Conservation (phyloP, 2,113 vertebrate species). For the Mobula birostris region DNA sequence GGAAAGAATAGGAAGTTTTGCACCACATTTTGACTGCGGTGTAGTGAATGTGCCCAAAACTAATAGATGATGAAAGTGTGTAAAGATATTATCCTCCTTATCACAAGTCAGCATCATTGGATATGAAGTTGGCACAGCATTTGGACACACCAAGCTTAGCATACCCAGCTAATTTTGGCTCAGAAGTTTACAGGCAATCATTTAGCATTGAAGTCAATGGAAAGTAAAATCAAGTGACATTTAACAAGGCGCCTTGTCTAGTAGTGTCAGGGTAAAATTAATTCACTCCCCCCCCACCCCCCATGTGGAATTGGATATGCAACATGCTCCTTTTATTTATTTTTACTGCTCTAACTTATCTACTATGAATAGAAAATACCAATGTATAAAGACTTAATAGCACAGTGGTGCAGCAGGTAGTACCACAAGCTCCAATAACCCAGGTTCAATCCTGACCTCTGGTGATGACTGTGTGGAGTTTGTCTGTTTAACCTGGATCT, state of each 20-base stretch:
- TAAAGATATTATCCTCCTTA: constrained; percentile 1
- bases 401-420: too few relatives aligned
- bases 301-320: neutral
- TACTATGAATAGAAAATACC: neutral
- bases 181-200: neutral
- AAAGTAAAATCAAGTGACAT: neutral
- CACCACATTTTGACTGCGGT: too few relatives aligned
- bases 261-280: neutral
- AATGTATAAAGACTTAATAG: neutral
- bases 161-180: constrained; percentile 5
- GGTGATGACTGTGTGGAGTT: too few relatives aligned
- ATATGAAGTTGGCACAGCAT: neutral
- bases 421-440: too few relatives aligned
- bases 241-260: neutral
- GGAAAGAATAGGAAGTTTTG: neutral
- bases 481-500: too few relatives aligned
- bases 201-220: constrained; percentile 4
- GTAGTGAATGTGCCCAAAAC: neutral
- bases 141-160: neutral
- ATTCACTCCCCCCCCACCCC: neutral
- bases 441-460: too few relatives aligned
- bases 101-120: constrained; percentile 32
- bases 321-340: neutral
- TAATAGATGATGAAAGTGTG: neutral
- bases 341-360: neutral